phyloP scores from a whole-genome alignment of 1,140 invertebrate genomes.

The Metaphire vulgaris region DNA sequence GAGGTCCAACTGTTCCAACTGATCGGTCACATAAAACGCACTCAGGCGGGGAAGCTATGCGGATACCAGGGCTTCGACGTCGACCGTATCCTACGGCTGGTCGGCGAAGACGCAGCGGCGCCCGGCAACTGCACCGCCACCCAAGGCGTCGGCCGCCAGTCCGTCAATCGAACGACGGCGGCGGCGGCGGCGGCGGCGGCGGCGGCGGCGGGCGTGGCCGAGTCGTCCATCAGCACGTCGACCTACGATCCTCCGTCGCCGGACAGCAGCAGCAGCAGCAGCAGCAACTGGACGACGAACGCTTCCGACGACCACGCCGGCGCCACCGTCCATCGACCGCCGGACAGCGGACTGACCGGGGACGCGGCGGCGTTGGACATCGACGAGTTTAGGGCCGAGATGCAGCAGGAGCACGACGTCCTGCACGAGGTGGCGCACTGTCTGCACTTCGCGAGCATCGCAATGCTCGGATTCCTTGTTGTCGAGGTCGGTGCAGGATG shows the following conservation, averaged over 20 bases:
- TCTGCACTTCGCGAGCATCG: constrained; percentile 31
- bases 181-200: too few relatives aligned
- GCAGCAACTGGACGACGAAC: not conserved
- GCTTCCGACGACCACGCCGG: not conserved
- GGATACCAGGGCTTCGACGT: not conserved
- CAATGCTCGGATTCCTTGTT: constrained; percentile 29
- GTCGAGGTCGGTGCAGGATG: constrained; percentile 24
- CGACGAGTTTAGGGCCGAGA: not conserved
- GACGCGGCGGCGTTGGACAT: not conserved
- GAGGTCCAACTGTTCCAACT: not conserved
- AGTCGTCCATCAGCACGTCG: not conserved
- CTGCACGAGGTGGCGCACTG: constrained; percentile 28
- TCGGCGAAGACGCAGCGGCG: not conserved
- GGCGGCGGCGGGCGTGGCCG: too few relatives aligned
- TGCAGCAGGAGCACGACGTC: constrained; percentile 22
- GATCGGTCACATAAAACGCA: not conserved
- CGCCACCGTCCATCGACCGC: not conserved
- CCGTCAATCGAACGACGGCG: too few relatives aligned
- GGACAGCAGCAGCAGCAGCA: too few relatives aligned
- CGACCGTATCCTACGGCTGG: not conserved
- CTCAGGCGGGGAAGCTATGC: not conserved
- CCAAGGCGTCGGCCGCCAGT: not conserved
- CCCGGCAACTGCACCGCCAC: not conserved
- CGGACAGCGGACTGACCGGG: not conserved
- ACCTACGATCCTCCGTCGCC: not conserved